Evolutionary conservation across 2,113 vertebrate genomes (phyloP), one percentile per base, ranked within the genome.

Genomic region (Silurus asotus): DNA sequence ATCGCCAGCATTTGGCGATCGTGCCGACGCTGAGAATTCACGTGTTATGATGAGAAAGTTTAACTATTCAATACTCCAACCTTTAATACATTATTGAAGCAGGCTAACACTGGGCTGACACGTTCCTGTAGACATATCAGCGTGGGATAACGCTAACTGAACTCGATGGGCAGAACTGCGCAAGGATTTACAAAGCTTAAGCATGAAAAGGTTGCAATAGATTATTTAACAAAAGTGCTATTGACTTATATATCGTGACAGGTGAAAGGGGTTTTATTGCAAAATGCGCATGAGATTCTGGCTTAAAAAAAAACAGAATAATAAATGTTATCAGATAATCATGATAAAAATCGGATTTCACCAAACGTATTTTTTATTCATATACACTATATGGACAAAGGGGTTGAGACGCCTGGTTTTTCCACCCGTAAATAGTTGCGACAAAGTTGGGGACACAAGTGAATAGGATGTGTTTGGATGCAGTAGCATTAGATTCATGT

Each of bases 11-110:
- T 88, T 48, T 55, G 53, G 72, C 37, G 80, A 86, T 91, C 90
- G 90, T 93, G 92, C 90, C 88, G 86, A 88, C 23, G 89, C 83
- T 89, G 88, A 90, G 87, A 81, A 81, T 86, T 88, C 86, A 90
- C 89, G 20, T 69, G 15, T 51, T 51, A 51, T 37, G 81, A 67
- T 11, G n/a, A 53, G 14, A 37, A 10, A 19, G 15, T 78, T 78
- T 56, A 3, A 77, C 75, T 9, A 56, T 28, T 17, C 53, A 77
- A 28, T 37, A 56, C n/a, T 77, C 51, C 8, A 28, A 77, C 51
- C 14, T 58, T 1, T 58, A 19, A 58, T 78, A 28, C 51, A 17
- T 58, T 58, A 78, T 78, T 58, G 28, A 78, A 58, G 58, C 72
- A 53, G 55, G 17, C 8, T 49, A 5, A 49, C 69, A 11, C 37